Percentiles rank a stretch among this genome's conserved stretches.
These are phyloP conservation scores for Babylonia areolata DNA, from an alignment of 1,140 invertebrate species.

Conservation along the genomic window DNA sequence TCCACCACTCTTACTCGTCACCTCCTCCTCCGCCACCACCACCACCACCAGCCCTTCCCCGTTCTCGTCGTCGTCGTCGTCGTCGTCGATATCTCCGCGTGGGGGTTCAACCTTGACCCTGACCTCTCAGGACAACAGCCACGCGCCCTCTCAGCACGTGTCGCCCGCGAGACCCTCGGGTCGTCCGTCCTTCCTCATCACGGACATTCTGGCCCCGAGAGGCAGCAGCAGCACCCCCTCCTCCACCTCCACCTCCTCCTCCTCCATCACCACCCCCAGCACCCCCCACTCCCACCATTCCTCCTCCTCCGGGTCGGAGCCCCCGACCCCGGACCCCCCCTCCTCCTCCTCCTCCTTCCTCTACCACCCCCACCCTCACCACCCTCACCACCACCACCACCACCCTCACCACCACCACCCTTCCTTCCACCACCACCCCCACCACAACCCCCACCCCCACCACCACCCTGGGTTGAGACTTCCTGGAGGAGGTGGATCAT, in stretches of 20 bases:
- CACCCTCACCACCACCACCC: neutral
- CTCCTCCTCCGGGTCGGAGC: neutral
- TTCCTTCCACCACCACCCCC: neutral
- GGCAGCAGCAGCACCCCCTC: neutral
- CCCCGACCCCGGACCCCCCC: conserved; percentile 25
- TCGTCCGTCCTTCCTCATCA: conserved; percentile 35
- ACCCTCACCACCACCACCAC: neutral
- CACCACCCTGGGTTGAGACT: neutral
- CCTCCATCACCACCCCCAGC: neutral
- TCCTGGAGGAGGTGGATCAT: too few relatives aligned
- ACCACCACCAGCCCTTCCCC: neutral
- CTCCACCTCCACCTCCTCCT: neutral
- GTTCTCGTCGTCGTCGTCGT: neutral
- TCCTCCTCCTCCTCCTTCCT: neutral
- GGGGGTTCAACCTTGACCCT: neutral
- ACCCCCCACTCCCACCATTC: neutral
- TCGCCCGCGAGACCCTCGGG: neutral
- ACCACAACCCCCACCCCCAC: neutral
- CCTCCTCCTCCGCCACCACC: neutral
- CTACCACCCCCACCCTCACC: neutral
- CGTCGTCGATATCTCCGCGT: conserved; percentile 6
- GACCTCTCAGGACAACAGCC: neutral
- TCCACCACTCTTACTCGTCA: neutral
- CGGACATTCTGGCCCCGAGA: conserved; percentile 31
- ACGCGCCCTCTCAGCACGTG: neutral